Base-by-base conservation (phyloP, 1,140 invertebrate genomes). In the Plodia interpunctella region DNA sequence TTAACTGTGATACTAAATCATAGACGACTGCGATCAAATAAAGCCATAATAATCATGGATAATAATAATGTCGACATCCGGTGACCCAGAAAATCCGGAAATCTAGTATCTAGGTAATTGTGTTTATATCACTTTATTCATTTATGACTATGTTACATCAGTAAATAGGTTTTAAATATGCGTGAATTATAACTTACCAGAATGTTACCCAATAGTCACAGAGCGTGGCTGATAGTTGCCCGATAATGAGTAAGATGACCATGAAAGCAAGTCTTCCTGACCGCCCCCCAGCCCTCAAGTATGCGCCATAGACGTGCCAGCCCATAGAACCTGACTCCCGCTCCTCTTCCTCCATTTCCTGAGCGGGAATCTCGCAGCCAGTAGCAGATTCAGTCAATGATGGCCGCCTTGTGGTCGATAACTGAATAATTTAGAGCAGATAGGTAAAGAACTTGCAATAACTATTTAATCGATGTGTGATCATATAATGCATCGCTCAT, bases 161-260 rank as follows among this genome's bases (percentile, higher is more conserved):
- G 21, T 25, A 25, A 25, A 25, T 25, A 25, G 21, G n/a, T n/a
- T n/a, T n/a, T n/a, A n/a, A n/a, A n/a, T n/a, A n/a, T n/a, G n/a
- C n/a, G n/a, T n/a, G n/a, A n/a, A n/a, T n/a, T 32, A 1, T 11
- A 9, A 32, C 60, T 68, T 73, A 90, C 91, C 91, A 91, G 66
- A 87, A 88, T 2, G 90, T 90, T 15, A 91, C 87, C 90, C 90
- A 91, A 50, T 90, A 91, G 63, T 91, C 91, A 49, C 83, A 88
- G 3, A 88, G 72, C 6, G 88, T 91, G 1, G 89, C 87, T 0
- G 89, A 86, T 0, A 90, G 64, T 67, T 91, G 91, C 6, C 89
- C 90, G 17, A 91, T 54, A 1, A 91, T 62, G 9, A 91, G 76
- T 2, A 91, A 59, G 0, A 90, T n/a, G 0, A 90, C 60, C 81